These are phyloP conservation scores for Mermis nigrescens DNA, from an alignment of 2,888 invertebrate genomes.

Conservation along the genomic window DNA sequence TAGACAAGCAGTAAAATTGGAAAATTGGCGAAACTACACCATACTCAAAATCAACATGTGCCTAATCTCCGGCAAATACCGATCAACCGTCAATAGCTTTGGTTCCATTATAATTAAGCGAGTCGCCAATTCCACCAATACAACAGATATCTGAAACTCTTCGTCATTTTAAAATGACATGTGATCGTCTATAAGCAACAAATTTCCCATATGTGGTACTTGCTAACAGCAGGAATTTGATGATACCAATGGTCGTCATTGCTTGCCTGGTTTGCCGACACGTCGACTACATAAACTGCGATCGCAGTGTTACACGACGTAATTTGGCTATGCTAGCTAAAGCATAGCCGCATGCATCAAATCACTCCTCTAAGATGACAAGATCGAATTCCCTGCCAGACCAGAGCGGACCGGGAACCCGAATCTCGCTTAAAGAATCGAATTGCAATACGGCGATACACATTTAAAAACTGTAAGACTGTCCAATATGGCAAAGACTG, in stretches of 20 bases:
- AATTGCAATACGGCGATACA: neutral
- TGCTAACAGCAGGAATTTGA: neutral
- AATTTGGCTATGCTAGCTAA: neutral
- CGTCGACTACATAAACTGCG: neutral
- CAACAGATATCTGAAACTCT: neutral
- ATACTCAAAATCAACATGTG: no score
- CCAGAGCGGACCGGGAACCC: neutral
- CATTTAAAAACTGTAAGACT: neutral
- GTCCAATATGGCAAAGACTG: neutral
- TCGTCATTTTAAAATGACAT: neutral
- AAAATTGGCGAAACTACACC: neutral
- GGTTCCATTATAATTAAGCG: no score
- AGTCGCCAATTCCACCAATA: neutral
- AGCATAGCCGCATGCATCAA: neutral
- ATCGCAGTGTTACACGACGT: neutral
- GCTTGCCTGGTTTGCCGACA: neutral
- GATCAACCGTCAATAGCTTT: no score
- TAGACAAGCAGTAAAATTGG: neutral
- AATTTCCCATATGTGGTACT: neutral
- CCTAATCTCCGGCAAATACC: no score
- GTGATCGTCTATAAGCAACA: neutral
- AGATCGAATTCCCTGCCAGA: neutral
- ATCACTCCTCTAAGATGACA: neutral
- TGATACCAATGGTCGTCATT: neutral
- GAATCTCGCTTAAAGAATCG: neutral